Evolutionary conservation across 2,113 vertebrate genomes (phyloP).

Genomic region (Halichoeres trimaculatus): DNA sequence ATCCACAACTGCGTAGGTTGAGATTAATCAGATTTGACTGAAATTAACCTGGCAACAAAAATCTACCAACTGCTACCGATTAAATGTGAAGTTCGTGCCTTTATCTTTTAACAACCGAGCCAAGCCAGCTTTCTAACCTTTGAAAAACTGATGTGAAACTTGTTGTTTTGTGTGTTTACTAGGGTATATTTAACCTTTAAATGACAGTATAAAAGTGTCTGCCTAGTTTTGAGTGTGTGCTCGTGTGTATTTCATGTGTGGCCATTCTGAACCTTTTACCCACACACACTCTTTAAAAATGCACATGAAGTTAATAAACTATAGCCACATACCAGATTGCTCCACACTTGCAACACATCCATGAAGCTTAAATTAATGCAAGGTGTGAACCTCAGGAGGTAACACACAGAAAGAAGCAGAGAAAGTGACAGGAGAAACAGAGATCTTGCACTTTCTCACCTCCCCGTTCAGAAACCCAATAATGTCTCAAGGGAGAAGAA

Average conservation of each 20-base stretch:
- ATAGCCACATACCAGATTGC: conserved; percentile 4
- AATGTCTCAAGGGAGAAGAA: conserved; percentile 36
- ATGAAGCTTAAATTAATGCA: conserved; percentile 39
- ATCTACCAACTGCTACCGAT: background rate
- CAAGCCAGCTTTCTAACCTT: background rate
- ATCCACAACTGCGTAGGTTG: background rate
- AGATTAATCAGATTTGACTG: conserved; percentile 1
- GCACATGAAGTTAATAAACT: background rate
- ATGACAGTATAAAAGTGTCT: background rate
- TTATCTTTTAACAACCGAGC: background rate
- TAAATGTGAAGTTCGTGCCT: background rate
- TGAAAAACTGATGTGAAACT: background rate
- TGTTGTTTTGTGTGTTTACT: background rate
- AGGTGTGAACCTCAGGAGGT: conserved; percentile 6
- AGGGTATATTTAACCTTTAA: background rate
- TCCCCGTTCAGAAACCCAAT: conserved; percentile 13
- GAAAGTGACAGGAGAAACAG: conserved; percentile 17
- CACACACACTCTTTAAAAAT: background rate
- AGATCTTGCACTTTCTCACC: conserved; percentile 9
- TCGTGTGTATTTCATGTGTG: conserved; percentile 4
- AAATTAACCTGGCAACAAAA: background rate
- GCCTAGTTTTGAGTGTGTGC: background rate
- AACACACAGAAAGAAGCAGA: conserved; percentile 29
- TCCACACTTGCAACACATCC: conserved; percentile 7
- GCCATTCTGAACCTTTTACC: background rate